phyloP scores from a whole-genome alignment of 2,888 invertebrate species.

The Spisula subtruncata region DNA sequence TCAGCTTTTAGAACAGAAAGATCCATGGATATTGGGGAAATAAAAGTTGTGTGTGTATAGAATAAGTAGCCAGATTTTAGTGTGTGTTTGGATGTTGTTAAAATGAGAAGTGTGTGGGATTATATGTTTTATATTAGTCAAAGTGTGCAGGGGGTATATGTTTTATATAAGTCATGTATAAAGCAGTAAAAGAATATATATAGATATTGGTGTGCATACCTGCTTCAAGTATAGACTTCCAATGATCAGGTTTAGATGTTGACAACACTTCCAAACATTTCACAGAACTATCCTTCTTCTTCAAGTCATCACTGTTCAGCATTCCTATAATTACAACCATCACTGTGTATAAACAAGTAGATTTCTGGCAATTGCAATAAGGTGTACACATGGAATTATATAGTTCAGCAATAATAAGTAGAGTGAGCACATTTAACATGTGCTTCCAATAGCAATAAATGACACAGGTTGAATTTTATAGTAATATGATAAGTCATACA shows the following conservation, averaged over 20 bases:
- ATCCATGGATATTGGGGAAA: neutral
- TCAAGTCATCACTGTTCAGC: conserved; percentile 80
- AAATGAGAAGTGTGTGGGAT: neutral
- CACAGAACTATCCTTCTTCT: conserved; percentile 86
- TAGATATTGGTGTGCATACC: conserved; percentile 73
- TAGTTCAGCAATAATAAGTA: too few species aligned
- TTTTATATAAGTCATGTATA: neutral
- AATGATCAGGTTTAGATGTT: conserved; percentile 84
- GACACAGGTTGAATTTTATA: too few species aligned
- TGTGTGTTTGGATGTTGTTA: neutral
- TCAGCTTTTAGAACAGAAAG: neutral
- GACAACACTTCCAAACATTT: conserved; percentile 87
- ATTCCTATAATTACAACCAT: conserved; percentile 79
- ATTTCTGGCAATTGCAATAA: too few species aligned
- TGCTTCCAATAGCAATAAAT: too few species aligned
- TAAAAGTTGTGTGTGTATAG: neutral
- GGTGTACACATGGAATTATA: too few species aligned
- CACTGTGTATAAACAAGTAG: too few species aligned
- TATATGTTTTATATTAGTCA: too few species aligned
- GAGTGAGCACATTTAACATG: too few species aligned
- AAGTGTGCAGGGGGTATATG: neutral
- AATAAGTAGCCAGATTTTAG: neutral
- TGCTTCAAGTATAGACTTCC: conserved; percentile 85
- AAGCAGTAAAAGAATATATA: neutral
- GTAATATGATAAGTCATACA: too few species aligned